Evolutionary conservation across 35 echinoderm and acorn worm genomes (phyloP).

Genomic region (Chiridota heheva): DNA sequence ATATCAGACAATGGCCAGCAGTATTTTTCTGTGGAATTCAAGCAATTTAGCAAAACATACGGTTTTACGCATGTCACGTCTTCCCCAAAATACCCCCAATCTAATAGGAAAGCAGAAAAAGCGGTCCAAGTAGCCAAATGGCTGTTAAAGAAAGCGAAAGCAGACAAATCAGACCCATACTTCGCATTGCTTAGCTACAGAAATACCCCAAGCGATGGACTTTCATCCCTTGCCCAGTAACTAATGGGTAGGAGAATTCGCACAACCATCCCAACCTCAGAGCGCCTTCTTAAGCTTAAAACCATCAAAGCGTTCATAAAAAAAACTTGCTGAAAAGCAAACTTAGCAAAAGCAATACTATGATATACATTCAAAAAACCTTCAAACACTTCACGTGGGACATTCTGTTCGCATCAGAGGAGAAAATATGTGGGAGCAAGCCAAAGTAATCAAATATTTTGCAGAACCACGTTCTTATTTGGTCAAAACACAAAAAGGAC

Average conservation of each 20-base stretch:
- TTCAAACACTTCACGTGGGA: too few relatives aligned
- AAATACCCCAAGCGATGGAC: not conserved
- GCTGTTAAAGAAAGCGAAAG: conserved; percentile 10
- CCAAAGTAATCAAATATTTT: too few relatives aligned
- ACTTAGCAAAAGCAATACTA: too few relatives aligned
- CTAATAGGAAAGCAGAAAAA: not conserved
- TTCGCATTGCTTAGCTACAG: not conserved
- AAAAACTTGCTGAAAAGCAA: too few relatives aligned
- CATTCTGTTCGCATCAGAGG: too few relatives aligned
- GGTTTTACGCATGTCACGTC: not conserved
- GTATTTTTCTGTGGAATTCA: not conserved
- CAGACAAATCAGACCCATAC: not conserved
- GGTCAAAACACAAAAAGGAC: too few relatives aligned
- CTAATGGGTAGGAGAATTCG: conserved; percentile 10
- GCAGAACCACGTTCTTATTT: too few relatives aligned
- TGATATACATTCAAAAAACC: too few relatives aligned
- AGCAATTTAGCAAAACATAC: not conserved
- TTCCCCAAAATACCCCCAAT: conserved; percentile 1
- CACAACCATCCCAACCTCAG: not conserved
- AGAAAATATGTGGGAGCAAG: too few relatives aligned
- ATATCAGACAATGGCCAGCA: not conserved
- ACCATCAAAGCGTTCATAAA: too few relatives aligned
- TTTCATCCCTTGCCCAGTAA: conserved; percentile 7
- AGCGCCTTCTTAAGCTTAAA: not conserved
- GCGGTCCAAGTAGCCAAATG: conserved; percentile 15